Evolutionary conservation across 1,140 invertebrate species (phyloP).

Genomic region (Scaptomyza hsui): DNA sequence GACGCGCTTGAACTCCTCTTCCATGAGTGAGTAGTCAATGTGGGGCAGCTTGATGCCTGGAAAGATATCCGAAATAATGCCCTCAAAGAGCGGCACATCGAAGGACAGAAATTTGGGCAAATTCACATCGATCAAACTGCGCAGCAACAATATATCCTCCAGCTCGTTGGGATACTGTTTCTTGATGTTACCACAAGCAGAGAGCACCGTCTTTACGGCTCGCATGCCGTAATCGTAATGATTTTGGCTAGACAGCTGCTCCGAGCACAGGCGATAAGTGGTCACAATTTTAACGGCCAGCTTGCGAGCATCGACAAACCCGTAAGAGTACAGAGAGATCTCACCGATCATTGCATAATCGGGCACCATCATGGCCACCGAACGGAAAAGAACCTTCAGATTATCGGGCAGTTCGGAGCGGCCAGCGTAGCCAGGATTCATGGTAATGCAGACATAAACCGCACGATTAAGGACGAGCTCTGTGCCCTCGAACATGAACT

Average conservation of each 20-base stretch:
- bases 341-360: conserved; percentile 96
- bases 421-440: conserved; percentile 96
- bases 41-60: conserved; percentile 90
- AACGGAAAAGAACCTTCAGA: conserved; percentile 94
- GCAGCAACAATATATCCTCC: conserved; percentile 90
- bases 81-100: conserved; percentile 95
- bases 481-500: conserved; percentile 93
- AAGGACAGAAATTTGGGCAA: conserved; percentile 95
- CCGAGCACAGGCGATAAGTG: conserved; percentile 94
- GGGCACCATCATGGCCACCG: conserved; percentile 98
- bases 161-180: conserved; percentile 92
- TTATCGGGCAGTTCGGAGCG: conserved; percentile 91
- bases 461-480: conserved; percentile 91
- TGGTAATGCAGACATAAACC: conserved; percentile 96
- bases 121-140: conserved; percentile 96
- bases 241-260: conserved; percentile 93
- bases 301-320: conserved; percentile 92
- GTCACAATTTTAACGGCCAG: conserved; percentile 95
- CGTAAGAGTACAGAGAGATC: conserved; percentile 95
- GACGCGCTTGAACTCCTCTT: conserved; percentile 85
- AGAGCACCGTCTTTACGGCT: conserved; percentile 92
- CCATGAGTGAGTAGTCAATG: conserved; percentile 89
- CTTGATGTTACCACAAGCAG: conserved; percentile 94
- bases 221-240: conserved; percentile 97
- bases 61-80: conserved; percentile 96